phyloP scores from a whole-genome alignment of 1,140 invertebrate species.

The Ylistrum balloti region DNA sequence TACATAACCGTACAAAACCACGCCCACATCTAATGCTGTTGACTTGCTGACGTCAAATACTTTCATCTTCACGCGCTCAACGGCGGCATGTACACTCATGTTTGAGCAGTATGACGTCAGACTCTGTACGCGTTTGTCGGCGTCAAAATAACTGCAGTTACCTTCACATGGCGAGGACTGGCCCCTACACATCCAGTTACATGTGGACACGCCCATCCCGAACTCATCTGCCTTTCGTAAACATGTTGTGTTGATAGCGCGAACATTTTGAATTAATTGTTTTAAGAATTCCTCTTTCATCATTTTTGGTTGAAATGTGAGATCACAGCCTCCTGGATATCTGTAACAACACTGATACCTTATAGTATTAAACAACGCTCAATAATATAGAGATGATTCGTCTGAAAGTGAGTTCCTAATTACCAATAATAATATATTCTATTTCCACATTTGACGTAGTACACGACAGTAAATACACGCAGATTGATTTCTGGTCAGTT shows the following conservation, averaged over 20 bases:
- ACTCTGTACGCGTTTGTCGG: background rate
- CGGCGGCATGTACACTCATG: background rate
- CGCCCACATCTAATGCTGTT: slow-evolving; percentile 1
- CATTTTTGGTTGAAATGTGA: background rate
- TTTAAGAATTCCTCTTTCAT: background rate
- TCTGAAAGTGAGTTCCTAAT: no score
- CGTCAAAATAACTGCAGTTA: background rate
- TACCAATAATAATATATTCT: no score
- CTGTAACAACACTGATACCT: background rate
- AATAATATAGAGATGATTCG: no score
- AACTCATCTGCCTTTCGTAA: background rate
- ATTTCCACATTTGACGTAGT: background rate
- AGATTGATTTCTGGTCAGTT: background rate
- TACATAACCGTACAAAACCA: background rate
- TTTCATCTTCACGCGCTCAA: slow-evolving; percentile 1
- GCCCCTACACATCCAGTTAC: background rate
- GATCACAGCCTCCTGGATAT: background rate
- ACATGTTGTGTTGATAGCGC: background rate
- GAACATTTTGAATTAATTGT: background rate
- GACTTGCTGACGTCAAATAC: background rate
- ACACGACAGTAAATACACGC: background rate
- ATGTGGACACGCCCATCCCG: background rate
- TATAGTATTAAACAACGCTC: background rate
- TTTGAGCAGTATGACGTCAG: background rate
- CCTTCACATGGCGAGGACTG: background rate